Percentiles rank a stretch among this genome's conserved stretches.
Evolutionary conservation across 2,113 vertebrate species (phyloP).

Genomic region (Tragelaphus buxtoni): DNA sequence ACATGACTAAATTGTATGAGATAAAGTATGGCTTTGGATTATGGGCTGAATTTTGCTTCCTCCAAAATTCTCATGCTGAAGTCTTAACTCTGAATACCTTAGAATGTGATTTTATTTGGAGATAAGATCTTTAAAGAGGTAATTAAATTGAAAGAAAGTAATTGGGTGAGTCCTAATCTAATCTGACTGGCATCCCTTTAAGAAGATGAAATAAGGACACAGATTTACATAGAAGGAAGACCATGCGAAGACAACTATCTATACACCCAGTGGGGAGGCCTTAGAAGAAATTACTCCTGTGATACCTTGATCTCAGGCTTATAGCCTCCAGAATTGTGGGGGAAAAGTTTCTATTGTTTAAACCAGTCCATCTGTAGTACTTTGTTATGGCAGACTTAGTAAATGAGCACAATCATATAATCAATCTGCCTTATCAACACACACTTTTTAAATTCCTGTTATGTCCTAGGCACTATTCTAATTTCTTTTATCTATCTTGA

Average conservation of each 20-base stretch:
- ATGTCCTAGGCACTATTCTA: background rate
- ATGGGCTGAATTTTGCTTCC: background rate
- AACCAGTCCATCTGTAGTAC: background rate
- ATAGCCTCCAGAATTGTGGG: background rate
- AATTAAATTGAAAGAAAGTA: background rate
- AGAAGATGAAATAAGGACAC: background rate
- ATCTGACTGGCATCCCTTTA: background rate
- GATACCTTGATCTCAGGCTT: background rate
- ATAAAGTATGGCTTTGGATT: background rate
- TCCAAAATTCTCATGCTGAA: background rate
- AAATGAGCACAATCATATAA: background rate
- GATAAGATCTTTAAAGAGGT: background rate
- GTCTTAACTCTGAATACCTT: background rate
- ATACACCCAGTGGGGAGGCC: background rate
- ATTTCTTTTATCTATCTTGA: background rate
- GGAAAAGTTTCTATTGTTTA: background rate
- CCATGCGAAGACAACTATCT: background rate
- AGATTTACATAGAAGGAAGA: background rate
- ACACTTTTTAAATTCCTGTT: background rate
- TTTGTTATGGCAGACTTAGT: background rate
- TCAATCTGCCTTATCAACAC: background rate
- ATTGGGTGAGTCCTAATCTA: background rate
- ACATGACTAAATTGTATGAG: background rate
- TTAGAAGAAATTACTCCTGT: background rate
- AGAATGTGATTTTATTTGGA: background rate